Percentiles rank a stretch among this genome's conserved stretches.
Evolutionary conservation across 2,888 invertebrate species (phyloP).

Genomic region (Drosophila paramelanica): DNA sequence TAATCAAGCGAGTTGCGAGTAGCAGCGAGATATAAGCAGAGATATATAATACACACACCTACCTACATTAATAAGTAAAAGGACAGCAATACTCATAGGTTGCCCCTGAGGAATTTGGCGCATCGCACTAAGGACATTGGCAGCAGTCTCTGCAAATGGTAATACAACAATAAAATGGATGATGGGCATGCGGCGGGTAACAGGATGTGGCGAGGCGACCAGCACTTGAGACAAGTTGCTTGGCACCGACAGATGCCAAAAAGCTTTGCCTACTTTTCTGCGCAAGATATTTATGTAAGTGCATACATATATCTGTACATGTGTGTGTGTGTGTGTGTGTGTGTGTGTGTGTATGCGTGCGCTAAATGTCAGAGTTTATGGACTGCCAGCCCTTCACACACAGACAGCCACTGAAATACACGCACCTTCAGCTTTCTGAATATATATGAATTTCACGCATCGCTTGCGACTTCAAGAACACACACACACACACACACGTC

Average conservation of each 20-base stretch:
- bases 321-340: not conserved
- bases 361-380: constrained; percentile 64
- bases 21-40: constrained; percentile 22
- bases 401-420: constrained; percentile 28
- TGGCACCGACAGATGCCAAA: constrained; percentile 29
- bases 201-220: not conserved
- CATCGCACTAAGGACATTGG: constrained; percentile 29
- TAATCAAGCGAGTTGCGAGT: constrained; percentile 7
- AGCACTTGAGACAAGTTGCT: constrained; percentile 38
- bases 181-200: constrained; percentile 13
- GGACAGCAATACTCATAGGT: constrained; percentile 28
- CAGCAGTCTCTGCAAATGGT: constrained; percentile 27
- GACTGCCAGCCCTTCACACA: constrained; percentile 37
- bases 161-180: constrained; percentile 31
- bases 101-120: constrained; percentile 55
- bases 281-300: constrained; percentile 33
- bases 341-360: constrained; percentile 26
- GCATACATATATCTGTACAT: constrained; percentile 11
- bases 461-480: constrained; percentile 33
- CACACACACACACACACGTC: constrained; percentile 7
- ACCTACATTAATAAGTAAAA: constrained; percentile 19
- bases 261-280: constrained; percentile 58
- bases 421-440: constrained; percentile 28
- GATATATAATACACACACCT: constrained; percentile 8
- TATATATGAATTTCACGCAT: constrained; percentile 49